A percentile compares a stretch with the other conserved stretches of the same genome.
Conservation (phyloP, 2,888 invertebrate species). For the Epistrophe eligans region DNA sequence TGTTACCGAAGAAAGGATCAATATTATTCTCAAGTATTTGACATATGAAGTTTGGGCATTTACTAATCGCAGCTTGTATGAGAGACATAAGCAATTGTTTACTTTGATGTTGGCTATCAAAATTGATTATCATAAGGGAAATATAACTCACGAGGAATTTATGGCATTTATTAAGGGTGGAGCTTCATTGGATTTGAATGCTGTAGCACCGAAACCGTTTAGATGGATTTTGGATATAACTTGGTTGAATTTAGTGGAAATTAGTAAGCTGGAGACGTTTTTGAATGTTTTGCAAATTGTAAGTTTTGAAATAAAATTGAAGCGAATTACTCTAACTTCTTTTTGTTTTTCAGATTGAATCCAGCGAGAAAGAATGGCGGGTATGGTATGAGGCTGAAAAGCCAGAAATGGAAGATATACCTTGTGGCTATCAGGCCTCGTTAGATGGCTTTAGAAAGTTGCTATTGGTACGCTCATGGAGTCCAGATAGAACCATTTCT, state of each 20-base stretch:
- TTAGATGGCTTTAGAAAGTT: constrained; percentile 95
- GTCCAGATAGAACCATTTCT: constrained; percentile 96
- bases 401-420: constrained; percentile 95
- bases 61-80: constrained; percentile 95
- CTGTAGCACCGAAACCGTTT: constrained; percentile 96
- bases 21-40: constrained; percentile 94
- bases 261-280: constrained; percentile 93
- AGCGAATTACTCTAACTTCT: neutral
- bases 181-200: constrained; percentile 96
- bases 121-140: constrained; percentile 93
- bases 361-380: constrained; percentile 95
- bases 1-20: constrained; percentile 93
- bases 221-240: constrained; percentile 98
- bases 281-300: constrained; percentile 91
- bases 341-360: constrained; percentile 87
- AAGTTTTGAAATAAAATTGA: constrained; percentile 77
- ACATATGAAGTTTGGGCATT: constrained; percentile 97
- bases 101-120: constrained; percentile 98
- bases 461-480: constrained; percentile 95
- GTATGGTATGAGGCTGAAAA: constrained; percentile 96
- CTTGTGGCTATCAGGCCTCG: constrained; percentile 93
- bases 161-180: constrained; percentile 98
- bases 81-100: constrained; percentile 95
- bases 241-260: constrained; percentile 97
- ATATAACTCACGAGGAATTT: constrained; percentile 95